These are phyloP conservation scores for Eulithis prunata DNA, from an alignment of 2,888 invertebrate species.

Conservation along the genomic window DNA sequence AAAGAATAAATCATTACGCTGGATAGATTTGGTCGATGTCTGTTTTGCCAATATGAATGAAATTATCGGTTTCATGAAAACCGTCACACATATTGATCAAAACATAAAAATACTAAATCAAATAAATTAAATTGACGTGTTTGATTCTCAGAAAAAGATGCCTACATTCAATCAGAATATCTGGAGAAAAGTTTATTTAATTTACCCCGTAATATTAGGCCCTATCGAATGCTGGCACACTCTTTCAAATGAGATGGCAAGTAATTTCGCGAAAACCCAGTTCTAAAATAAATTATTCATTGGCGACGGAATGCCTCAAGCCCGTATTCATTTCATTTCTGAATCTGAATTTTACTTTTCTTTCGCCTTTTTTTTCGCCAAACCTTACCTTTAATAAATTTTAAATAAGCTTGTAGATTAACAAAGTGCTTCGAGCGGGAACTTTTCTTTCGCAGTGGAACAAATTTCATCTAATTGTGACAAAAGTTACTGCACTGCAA, in stretches of 20 bases:
- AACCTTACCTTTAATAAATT: constrained; percentile 79
- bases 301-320: constrained; percentile 81
- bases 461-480: constrained; percentile 46
- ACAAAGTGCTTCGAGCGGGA: constrained; percentile 55
- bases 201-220: constrained; percentile 53
- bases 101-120: too few species aligned
- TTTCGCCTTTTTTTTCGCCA: constrained; percentile 67
- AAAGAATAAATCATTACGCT: too few species aligned
- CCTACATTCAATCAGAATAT: constrained; percentile 1
- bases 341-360: constrained; percentile 80
- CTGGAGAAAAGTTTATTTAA: constrained; percentile 18
- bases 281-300: constrained; percentile 84
- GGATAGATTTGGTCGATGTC: too few species aligned
- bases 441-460: constrained; percentile 48
- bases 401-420: constrained; percentile 79
- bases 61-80: too few species aligned
- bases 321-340: constrained; percentile 83
- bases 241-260: constrained; percentile 77
- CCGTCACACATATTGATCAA: too few species aligned
- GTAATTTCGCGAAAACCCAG: constrained; percentile 81
- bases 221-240: constrained; percentile 64
- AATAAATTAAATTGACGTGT: too few species aligned
- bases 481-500: constrained; percentile 30
- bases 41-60: too few species aligned
- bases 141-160: neutral